Base-by-base conservation (phyloP, 1,140 invertebrate species). In the Microvelia longipes region DNA sequence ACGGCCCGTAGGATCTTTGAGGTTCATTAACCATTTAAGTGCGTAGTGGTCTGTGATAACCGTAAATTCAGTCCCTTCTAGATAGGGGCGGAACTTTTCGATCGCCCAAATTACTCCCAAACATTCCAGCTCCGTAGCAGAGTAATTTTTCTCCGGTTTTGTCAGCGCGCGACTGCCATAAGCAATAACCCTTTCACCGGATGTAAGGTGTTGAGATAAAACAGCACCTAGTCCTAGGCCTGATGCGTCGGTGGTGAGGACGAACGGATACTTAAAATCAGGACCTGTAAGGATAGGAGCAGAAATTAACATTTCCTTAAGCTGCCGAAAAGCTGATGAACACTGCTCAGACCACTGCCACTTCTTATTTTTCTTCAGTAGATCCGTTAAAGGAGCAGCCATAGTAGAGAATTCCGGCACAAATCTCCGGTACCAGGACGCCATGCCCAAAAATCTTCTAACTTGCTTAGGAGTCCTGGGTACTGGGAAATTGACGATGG, bases 11-110 rank as follows among this genome's bases (percentile, higher is more conserved):
- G n/a, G n/a, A n/a, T 1, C 70, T 68, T 79, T 78, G 0, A 78
- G 70, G 2, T 74, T 68, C n/a, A 77, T 70, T 14, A 82, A 71
- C 75, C 77, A 83, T 64, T 73, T 74, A 1, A 81, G 69, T 0
- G 77, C 70, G 5, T 76, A 72, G 61, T 83, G 80, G 66, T 83
- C 81, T 0, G 80, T 81, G n/a, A n/a, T n/a, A n/a, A n/a, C n/a
- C n/a, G n/a, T n/a, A n/a, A n/a, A n/a, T n/a, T n/a, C n/a, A n/a
- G n/a, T n/a, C n/a, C n/a, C n/a, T n/a, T n/a, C n/a, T n/a, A n/a
- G n/a, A n/a, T n/a, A n/a, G n/a, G n/a, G n/a, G n/a, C n/a, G n/a
- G n/a, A n/a, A n/a, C n/a, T n/a, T n/a, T n/a, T n/a, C n/a, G n/a
- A n/a, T n/a, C n/a, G n/a, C n/a, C n/a, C n/a, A n/a, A n/a, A n/a